Evolutionary conservation across 2,797 vertebrate genomes (phyloP), one percentile per base, ranked within the genome.

Genomic region (Gymnothorax reevesii): DNA sequence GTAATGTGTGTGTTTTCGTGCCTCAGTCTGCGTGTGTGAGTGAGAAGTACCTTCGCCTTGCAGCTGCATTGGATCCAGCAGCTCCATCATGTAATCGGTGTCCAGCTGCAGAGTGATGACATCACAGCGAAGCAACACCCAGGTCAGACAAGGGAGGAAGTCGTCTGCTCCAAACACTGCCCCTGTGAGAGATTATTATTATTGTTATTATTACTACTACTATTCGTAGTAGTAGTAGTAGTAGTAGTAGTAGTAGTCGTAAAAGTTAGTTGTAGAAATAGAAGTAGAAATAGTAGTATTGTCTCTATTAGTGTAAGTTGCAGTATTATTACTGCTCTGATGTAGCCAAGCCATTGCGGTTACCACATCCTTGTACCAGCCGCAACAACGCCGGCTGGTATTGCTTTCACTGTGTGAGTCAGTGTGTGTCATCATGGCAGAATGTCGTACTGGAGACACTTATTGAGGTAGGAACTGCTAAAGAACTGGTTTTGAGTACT

Each of bases 21-120:
- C n/a, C 33, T 55, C 42, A 25, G 0, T 25, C 0, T 57, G 79
- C 25, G 33, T 33, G 60, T 73, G 64, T 73, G 55, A 64, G 60
- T 82, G 13, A 27, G 17, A 1, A 88, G 90, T 89, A 98, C 97
- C 97, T 89, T 98, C 97, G 91, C 97, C 98, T 87, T 94, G 96
- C 6, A 98, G 95, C 89, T 97, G 96, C 2, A 92, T 92, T 1
- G 97, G 98, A 87, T 97, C 97, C 92, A 98, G 93, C 59, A 98
- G 95, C 92, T 98, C 97, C 97, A 98, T 98, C 93, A 98, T 97
- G 92, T 97, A 98, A 89, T 98, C 97, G 0, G 96, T 98, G 88
- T 98, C 97, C 20, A 97, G 82, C 92, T 97, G 96, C 59, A 98
- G 93, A 57, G 95, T 94, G 83, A 92, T 91, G 64, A 97, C 87